These are phyloP conservation scores for Notarius lentiginosus DNA, from an alignment of 2,113 vertebrate species.

Conservation along the genomic window DNA sequence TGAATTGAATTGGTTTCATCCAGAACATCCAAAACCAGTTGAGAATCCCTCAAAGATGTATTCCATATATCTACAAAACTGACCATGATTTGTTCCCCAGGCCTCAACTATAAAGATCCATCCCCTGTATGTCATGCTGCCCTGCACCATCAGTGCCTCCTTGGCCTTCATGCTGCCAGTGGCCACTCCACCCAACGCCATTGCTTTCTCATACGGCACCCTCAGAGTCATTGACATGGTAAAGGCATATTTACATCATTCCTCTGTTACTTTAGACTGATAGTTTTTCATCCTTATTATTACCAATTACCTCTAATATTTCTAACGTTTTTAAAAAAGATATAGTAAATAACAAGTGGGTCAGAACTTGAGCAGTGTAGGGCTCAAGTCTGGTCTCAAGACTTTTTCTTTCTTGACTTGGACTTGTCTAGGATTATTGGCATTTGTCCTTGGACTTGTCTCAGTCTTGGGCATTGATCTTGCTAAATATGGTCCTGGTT, in stretches of 20 bases:
- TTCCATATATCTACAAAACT: neutral
- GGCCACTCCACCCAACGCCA: slow-evolving; percentile 90
- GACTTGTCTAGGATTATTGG: neutral
- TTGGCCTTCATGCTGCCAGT: slow-evolving; percentile 95
- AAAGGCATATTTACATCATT: slow-evolving; percentile 47
- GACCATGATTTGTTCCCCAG: slow-evolving; percentile 62
- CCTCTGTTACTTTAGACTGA: neutral
- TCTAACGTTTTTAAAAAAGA: neutral
- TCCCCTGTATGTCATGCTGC: slow-evolving; percentile 90
- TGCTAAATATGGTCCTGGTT: neutral
- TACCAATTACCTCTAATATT: neutral
- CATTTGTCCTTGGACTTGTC: neutral
- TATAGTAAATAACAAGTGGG: neutral
- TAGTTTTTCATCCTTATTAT: neutral
- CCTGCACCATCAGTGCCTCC: slow-evolving; percentile 82
- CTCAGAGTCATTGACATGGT: slow-evolving; percentile 89
- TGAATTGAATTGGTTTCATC: neutral
- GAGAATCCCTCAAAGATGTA: neutral
- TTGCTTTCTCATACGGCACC: slow-evolving; percentile 88
- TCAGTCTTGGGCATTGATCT: neutral
- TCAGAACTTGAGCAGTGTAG: neutral
- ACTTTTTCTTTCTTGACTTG: neutral
- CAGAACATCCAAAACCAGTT: neutral
- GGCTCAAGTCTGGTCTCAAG: neutral
- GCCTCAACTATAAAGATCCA: slow-evolving; percentile 80